Percentiles rank a stretch among this genome's conserved stretches.
These are phyloP conservation scores for Zaprionus lachaisei DNA, from an alignment of 1,140 invertebrate genomes.

Conservation along the genomic window DNA sequence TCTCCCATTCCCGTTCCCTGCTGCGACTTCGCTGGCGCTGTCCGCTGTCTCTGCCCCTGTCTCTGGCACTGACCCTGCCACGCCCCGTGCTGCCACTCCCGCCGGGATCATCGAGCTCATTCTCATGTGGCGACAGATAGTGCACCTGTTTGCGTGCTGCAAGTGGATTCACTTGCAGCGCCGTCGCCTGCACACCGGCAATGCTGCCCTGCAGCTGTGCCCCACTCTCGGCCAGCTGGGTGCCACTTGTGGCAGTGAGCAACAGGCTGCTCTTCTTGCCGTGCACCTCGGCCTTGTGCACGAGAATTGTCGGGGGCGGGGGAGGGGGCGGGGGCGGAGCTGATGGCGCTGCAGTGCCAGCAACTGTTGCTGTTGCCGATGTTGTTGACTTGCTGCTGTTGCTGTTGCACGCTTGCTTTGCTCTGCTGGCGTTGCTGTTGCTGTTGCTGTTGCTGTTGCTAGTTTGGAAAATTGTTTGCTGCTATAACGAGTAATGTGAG, in stretches of 20 bases:
- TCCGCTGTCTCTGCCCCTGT: neutral
- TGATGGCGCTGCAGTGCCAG: slow-evolving; percentile 10
- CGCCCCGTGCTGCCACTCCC: slow-evolving; percentile 12
- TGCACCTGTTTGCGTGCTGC: slow-evolving; percentile 57
- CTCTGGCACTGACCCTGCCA: slow-evolving; percentile 8
- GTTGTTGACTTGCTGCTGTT: slow-evolving; percentile 15
- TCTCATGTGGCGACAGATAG: slow-evolving; percentile 52
- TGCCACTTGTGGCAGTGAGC: slow-evolving; percentile 48
- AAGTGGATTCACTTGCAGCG: slow-evolving; percentile 34
- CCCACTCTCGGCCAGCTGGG: slow-evolving; percentile 36
- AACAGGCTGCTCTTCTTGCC: slow-evolving; percentile 64
- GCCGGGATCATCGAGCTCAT: slow-evolving; percentile 44
- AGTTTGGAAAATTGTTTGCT: slow-evolving; percentile 83
- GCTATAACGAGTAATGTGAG: slow-evolving; percentile 84
- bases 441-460: slow-evolving; percentile 62
- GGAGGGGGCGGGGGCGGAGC: slow-evolving; percentile 37
- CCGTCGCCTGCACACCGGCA: slow-evolving; percentile 2
- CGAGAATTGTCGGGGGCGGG: slow-evolving; percentile 65
- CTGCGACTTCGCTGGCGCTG: slow-evolving; percentile 7
- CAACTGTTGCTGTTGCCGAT: slow-evolving; percentile 7
- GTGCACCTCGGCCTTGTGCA: slow-evolving; percentile 72
- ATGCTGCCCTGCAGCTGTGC: slow-evolving; percentile 40
- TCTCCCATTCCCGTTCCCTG: slow-evolving; percentile 25
- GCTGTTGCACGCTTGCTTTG: slow-evolving; percentile 11
- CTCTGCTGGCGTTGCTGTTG: slow-evolving; percentile 36